A percentile compares a stretch with the other conserved stretches of the same genome.
Evolutionary conservation across 2,888 invertebrate genomes (phyloP).

Genomic region (Nudaria mundana): DNA sequence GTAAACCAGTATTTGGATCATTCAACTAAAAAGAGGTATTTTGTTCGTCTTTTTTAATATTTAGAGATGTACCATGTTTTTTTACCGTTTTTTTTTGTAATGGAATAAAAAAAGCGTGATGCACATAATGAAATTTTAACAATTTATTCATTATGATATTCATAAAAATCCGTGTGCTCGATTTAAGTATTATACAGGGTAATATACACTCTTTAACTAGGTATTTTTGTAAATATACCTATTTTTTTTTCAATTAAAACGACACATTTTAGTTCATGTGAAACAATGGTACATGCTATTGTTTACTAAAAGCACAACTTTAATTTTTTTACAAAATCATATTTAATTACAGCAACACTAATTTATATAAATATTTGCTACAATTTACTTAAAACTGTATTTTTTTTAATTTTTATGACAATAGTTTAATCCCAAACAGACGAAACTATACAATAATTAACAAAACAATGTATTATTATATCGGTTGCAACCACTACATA

Average conservation of each 20-base stretch:
- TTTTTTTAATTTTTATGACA: neutral
- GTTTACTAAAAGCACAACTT: neutral
- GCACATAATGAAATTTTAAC: too few relatives aligned
- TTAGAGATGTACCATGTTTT: conserved; percentile 6
- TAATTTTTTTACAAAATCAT: neutral
- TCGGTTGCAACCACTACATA: conserved; percentile 49
- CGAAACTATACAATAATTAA: conserved; percentile 31
- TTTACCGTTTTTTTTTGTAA: conserved; percentile 35
- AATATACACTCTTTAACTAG: too few relatives aligned
- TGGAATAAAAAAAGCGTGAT: conserved; percentile 26
- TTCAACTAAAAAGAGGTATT: conserved; percentile 38
- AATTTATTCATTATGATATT: too few relatives aligned
- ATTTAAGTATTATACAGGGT: too few relatives aligned
- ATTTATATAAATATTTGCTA: neutral
- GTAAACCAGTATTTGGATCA: conserved; percentile 42
- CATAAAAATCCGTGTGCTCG: too few relatives aligned
- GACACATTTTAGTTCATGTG: too few relatives aligned
- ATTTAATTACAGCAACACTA: neutral
- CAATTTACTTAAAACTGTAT: neutral
- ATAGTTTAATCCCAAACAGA: conserved; percentile 23
- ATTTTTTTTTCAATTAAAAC: too few relatives aligned
- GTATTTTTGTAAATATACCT: too few relatives aligned
- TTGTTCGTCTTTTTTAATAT: conserved; percentile 29
- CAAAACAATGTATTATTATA: conserved; percentile 37
- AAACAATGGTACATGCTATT: too few relatives aligned